A percentile compares a stretch with the other conserved stretches of the same genome.
Evolutionary conservation across 2,113 vertebrate genomes (phyloP).

Genomic region (Aleadryas rufinucha): DNA sequence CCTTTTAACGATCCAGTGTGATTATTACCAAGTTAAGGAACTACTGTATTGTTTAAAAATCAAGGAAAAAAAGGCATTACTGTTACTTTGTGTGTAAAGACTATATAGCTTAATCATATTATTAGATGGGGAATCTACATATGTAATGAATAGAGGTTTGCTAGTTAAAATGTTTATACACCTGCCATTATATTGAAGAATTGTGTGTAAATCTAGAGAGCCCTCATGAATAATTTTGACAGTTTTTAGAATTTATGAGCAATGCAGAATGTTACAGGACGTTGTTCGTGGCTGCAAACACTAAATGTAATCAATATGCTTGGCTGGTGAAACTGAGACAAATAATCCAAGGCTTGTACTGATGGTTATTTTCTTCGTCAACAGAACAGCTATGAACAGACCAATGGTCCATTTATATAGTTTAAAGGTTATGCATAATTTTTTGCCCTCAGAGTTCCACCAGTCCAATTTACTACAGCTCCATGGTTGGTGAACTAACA

Average conservation of each 20-base stretch:
- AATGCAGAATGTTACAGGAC: not conserved
- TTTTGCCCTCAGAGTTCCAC: not conserved
- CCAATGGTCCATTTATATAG: not conserved
- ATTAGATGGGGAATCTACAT: not conserved
- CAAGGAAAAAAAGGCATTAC: not conserved
- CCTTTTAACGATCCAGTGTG: not conserved
- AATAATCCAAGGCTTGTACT: not conserved
- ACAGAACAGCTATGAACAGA: not conserved
- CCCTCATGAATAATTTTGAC: conserved; percentile 16
- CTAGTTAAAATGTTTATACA: not conserved
- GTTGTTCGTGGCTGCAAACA: not conserved
- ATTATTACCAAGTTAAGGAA: not conserved
- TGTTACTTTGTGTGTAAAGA: not conserved
- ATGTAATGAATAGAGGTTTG: not conserved
- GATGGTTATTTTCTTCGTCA: not conserved
- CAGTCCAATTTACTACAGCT: not conserved
- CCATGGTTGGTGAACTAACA: not conserved
- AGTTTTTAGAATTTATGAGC: not conserved
- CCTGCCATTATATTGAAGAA: not conserved
- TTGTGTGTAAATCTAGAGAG: not conserved
- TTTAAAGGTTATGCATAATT: not conserved
- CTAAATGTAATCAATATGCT: not conserved
- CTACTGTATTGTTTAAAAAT: not conserved
- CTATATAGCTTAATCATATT: not conserved
- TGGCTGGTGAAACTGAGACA: not conserved